A percentile compares a stretch with the other conserved stretches of the same genome.
Evolutionary conservation across 2,113 vertebrate species (phyloP).

Genomic region (Phaetusa simplex): DNA sequence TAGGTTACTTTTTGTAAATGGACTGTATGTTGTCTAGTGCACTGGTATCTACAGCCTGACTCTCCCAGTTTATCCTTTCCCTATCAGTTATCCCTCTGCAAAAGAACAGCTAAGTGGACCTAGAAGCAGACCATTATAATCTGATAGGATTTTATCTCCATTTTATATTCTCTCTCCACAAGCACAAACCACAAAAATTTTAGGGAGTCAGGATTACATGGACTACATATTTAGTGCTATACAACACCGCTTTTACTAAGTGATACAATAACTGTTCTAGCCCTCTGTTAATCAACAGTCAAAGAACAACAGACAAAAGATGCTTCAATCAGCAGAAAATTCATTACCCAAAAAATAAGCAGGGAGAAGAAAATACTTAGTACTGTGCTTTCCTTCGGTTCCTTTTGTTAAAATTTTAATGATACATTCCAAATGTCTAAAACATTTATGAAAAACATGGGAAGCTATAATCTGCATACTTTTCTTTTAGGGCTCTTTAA

Average conservation of each 20-base stretch:
- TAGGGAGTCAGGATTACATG: not conserved
- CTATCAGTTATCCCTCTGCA: not conserved
- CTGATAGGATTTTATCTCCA: not conserved
- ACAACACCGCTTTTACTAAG: not conserved
- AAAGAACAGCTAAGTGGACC: not conserved
- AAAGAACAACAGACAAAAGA: not conserved
- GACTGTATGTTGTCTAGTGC: not conserved
- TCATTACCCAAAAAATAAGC: not conserved
- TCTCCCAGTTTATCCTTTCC: not conserved
- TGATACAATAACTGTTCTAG: not conserved
- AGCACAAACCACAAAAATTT: not conserved
- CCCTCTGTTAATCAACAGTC: not conserved
- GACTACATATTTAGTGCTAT: not conserved
- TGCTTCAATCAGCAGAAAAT: conserved; percentile 2
- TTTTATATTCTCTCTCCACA: not conserved
- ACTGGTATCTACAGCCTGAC: not conserved
- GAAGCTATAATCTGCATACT: conserved; percentile 16
- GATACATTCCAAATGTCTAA: not conserved
- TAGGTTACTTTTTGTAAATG: not conserved
- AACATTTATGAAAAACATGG: conserved; percentile 1
- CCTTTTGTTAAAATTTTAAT: conserved; percentile 8
- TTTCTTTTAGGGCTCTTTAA: conserved; percentile 36
- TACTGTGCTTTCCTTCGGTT: not conserved
- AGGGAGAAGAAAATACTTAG: not conserved
- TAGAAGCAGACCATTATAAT: not conserved